Evolutionary conservation across 2,797 vertebrate species (phyloP), one percentile per base, ranked within the genome.

Genomic region (Oceanodroma leucorhoa): DNA sequence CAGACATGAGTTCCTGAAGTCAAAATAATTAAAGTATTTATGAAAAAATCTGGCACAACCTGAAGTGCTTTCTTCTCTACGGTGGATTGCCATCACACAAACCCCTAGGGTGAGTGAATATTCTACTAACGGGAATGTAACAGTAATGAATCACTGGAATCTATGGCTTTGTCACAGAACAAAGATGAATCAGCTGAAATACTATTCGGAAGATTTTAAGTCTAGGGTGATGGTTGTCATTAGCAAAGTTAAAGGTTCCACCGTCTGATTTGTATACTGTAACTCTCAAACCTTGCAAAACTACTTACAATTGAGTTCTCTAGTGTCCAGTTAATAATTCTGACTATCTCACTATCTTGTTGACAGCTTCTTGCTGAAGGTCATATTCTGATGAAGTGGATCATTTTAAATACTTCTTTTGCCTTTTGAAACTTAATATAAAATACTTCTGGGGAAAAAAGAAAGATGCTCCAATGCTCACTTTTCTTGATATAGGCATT

Each of bases 151-250:
- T 95, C 87, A 94, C 55, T 45, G 21, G 75, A 65, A 86, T 93
- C 57, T 82, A 18, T 75, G 72, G 54, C 78, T 94, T 87, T 94
- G 89, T 95, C 87, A 87, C 53, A 84, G 81, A 96, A 94, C 83
- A 95, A 93, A 93, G 94, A 96, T 79, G 76, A 95, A 96, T 88
- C 82, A 91, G 50, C 69, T 92, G 76, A 97, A 96, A 90, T 62
- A 83, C 83, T 61, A 60, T 81, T 36, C 41, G 34, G 46, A 84
- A 82, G 41, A 70, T 91, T 82, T 22, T 89, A 88, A 94, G 36
- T 86, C 64, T 53, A 58, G 58, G 94, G 40, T 77, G 81, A 87
- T 69, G 75, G 48, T 60, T 87, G 83, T 90, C 86, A 83, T 96
- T 91, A 95, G 72, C 65, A 89, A 72, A 94, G 89, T 85, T 90